Base-by-base conservation (phyloP, 1,140 invertebrate species). In the Brachionus calyciflorus region DNA sequence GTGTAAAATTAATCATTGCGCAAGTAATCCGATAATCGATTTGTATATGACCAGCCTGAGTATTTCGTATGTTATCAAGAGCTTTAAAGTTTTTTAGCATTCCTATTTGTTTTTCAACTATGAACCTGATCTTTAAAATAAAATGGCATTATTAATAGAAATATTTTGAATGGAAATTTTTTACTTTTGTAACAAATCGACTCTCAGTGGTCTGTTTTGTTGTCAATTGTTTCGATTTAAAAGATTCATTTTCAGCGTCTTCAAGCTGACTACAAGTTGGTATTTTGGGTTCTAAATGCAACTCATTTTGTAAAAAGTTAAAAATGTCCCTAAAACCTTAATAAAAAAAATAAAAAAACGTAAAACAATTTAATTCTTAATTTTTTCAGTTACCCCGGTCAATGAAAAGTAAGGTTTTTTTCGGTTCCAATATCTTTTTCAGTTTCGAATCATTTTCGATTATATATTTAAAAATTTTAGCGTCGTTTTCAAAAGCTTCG, bases 21-120 rank as follows among this genome's bases (percentile, higher is more conserved):
- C 51, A 53, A 53, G 51, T 12, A 26, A 53, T 53, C 24, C 51
- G 2, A 53, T 53, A 53, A 53, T 53, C 51, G 24, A 53, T 53
- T 53, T 19, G 51, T 3, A 53, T 53, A 53, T 53, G 51, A 2
- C 51, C 51, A 19, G 51, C 51, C 3, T 10, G 5, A 3, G 51
- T 53, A 53, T 53, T 53, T 24, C 51, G 9, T 10, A 53, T 24
- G 24, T 53, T 53, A 53, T 53, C 51, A 21, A 53, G 12, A 53
- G 51, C 9, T 53, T 26, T 2, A 5, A 21, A 21, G 24, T 53
- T 53, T 53, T 53, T 53, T 19, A 53, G 4, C 17, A 21, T 12
- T 2, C 17, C 51, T 10, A 19, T 3, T 24, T 53, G 2, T 24
- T 53, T 19, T 26, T 53, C 51, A 26, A 53, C 24, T 24, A 53